Base-by-base conservation (phyloP, 2,113 vertebrate species). In the Ranitomeya variabilis region DNA sequence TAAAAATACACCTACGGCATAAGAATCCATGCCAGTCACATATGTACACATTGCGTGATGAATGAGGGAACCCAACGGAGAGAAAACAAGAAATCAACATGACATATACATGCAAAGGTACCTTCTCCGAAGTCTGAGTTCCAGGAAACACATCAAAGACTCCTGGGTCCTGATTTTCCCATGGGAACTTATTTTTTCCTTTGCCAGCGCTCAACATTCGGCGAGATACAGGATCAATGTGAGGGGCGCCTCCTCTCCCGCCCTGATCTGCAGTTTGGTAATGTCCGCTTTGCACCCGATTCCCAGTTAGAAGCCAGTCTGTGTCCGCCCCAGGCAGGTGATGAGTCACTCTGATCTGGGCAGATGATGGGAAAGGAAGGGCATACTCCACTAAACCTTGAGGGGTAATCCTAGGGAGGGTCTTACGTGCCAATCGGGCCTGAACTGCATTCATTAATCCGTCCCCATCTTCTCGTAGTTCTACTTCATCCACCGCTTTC, bases 111-210 rank as follows among this genome's bases (percentile, higher is more conserved):
- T 18, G 23, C 51, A 81, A 2, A 89, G 95, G 6, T 93, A 99
- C 98, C 97, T 96, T 95, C 83, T 97, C 95, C 85, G 83, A 83
- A 37, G 92, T 80, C 59, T 81, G 91, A 89, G 14, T 89, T 52
- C 91, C 94, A 6, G 91, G 90, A 59, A 90, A 89, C 0, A 90
- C 91, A 83, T 94, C 94, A 18, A 87, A 0, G 51, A 89, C 91
- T 15, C 92, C 94, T 45, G 93, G 89, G 18, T 31, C 92, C 0
- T 94, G 92, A 7, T 90, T 95, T 90, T 98, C 97, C 98, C 98
- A 99, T 0, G 98, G 98, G 69, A 99, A 95, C 80, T 97, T 98
- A 94, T 93, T 96, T 89, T 96, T 99, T 3, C 96, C 96, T 91
- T 96, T 98, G 0, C 96, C 95, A 0, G 97, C 97, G 0, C 97